Conservation (phyloP, 1,140 invertebrate species). For the Calosoma granatense region DNA sequence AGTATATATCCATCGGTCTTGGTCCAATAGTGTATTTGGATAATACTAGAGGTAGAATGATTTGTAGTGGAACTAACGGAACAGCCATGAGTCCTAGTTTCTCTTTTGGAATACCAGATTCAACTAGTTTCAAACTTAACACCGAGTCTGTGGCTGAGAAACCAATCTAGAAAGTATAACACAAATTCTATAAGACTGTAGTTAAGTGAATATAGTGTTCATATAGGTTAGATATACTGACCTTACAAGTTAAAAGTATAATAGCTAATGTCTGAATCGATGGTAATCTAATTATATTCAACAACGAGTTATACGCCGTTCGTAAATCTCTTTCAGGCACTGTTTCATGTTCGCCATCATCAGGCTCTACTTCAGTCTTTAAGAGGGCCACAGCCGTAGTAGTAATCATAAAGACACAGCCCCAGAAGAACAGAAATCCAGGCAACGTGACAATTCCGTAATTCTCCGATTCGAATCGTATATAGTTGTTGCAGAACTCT, state of each 20-base stretch:
- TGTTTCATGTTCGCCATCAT: slow-evolving; percentile 34
- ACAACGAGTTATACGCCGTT: slow-evolving; percentile 75
- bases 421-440: slow-evolving; percentile 94
- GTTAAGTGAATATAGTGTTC: slow-evolving; percentile 13
- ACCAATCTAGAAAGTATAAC: slow-evolving; percentile 59
- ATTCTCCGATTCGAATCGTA: slow-evolving; percentile 59
- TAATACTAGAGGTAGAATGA: slow-evolving; percentile 82
- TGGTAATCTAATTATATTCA: slow-evolving; percentile 74
- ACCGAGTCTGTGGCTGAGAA: slow-evolving; percentile 95
- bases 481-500: slow-evolving; percentile 91
- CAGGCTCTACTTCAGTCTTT: slow-evolving; percentile 65
- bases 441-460: slow-evolving; percentile 77
- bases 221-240: slow-evolving; percentile 41
- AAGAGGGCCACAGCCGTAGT: slow-evolving; percentile 86
- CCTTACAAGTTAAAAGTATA: slow-evolving; percentile 86
- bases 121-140: slow-evolving; percentile 88
- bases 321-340: slow-evolving; percentile 38
- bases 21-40: slow-evolving; percentile 52
- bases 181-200: slow-evolving; percentile 17
- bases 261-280: slow-evolving; percentile 66
- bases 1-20: slow-evolving; percentile 76
- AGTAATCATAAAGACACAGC: slow-evolving; percentile 77
- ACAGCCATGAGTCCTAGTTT: slow-evolving; percentile 84
- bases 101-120: slow-evolving; percentile 92
- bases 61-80: slow-evolving; percentile 89